Evolutionary conservation across 2,888 invertebrate species (phyloP).

Genomic region (Dynastes tityus): DNA sequence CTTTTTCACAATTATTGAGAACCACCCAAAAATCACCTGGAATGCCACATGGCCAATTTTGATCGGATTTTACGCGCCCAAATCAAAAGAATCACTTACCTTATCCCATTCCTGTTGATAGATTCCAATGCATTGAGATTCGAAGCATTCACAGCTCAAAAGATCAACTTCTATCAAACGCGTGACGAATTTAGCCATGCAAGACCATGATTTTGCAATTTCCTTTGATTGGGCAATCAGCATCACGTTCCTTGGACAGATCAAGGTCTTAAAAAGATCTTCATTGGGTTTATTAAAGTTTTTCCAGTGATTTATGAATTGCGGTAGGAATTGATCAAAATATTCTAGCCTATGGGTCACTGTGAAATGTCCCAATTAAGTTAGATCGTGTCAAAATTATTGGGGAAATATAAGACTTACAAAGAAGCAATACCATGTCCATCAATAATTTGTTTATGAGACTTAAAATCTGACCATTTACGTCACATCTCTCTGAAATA

Average conservation of each 20-base stretch:
- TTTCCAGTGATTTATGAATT: constrained; percentile 42
- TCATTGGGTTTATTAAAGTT: constrained; percentile 44
- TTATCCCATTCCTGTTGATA: constrained; percentile 78
- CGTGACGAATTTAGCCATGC: constrained; percentile 60
- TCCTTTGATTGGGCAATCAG: constrained; percentile 59
- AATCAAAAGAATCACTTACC: constrained; percentile 53
- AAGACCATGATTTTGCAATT: constrained; percentile 58
- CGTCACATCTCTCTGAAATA: constrained; percentile 64
- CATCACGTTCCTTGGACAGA: constrained; percentile 63
- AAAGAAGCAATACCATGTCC: constrained; percentile 62
- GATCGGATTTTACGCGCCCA: too few relatives aligned
- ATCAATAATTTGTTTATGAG: constrained; percentile 61
- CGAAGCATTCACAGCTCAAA: constrained; percentile 76
- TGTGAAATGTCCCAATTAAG: constrained; percentile 50
- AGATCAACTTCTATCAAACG: constrained; percentile 73
- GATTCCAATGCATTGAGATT: constrained; percentile 79
- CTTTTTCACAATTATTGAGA: too few relatives aligned
- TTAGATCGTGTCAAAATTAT: neutral
- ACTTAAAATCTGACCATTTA: constrained; percentile 62
- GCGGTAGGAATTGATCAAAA: constrained; percentile 46
- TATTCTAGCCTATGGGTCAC: constrained; percentile 57
- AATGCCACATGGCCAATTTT: constrained; percentile 27
- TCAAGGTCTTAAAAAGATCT: constrained; percentile 61
- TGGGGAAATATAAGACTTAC: constrained; percentile 57
- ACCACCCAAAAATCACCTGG: neutral